A percentile compares a stretch with the other conserved stretches of the same genome.
phyloP scores from a whole-genome alignment of 2,797 vertebrate species.

The Anguilla anguilla region DNA sequence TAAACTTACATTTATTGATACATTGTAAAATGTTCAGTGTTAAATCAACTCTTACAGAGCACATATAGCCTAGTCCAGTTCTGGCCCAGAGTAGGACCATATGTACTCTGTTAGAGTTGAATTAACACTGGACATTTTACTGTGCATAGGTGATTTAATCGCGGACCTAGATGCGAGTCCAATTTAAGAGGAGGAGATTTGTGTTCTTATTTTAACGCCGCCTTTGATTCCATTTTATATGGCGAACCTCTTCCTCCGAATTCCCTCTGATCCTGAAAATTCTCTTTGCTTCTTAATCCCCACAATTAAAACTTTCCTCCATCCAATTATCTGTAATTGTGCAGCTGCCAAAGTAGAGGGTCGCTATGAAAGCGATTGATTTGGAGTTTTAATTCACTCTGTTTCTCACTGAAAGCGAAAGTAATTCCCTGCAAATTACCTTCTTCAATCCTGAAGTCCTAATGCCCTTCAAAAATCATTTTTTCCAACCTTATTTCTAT shows the following conservation, averaged over 20 bases:
- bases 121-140: too few species aligned
- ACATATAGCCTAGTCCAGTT: too few species aligned
- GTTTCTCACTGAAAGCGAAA: constrained; percentile 83
- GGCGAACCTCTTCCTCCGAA: constrained; percentile 88
- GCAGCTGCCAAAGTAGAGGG: constrained; percentile 94
- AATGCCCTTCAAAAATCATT: constrained; percentile 85
- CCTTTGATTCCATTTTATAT: constrained; percentile 97
- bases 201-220: constrained; percentile 91
- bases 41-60: too few species aligned
- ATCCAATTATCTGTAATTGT: constrained; percentile 99
- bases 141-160: constrained; percentile 87
- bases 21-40: constrained; percentile 35
- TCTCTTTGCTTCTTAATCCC: constrained; percentile 92
- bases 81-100: too few species aligned
- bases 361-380: constrained; percentile 85
- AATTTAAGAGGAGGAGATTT: constrained; percentile 91
- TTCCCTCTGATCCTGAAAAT: constrained; percentile 95
- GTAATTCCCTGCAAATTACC: constrained; percentile 88
- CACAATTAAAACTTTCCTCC: constrained; percentile 99
- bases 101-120: too few species aligned
- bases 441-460: constrained; percentile 82
- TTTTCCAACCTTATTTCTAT: constrained; percentile 68
- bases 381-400: constrained; percentile 87
- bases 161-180: constrained; percentile 93
- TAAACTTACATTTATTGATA: constrained; percentile 99